These are phyloP conservation scores for Gadus macrocephalus DNA, from an alignment of 2,113 vertebrate genomes.

Conservation along the genomic window DNA sequence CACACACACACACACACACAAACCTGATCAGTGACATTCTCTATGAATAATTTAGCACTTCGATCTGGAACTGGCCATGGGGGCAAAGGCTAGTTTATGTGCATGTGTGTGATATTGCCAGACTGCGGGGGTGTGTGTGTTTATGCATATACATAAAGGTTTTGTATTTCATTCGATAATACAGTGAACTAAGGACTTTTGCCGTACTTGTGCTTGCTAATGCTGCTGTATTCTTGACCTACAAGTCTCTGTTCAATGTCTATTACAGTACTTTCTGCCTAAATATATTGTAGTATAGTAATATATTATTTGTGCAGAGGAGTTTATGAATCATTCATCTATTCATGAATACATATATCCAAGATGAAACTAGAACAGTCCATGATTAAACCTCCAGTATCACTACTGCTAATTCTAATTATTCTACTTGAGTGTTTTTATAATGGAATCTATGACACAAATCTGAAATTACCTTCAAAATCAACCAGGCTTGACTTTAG, in stretches of 20 bases:
- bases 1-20: conserved; percentile 2
- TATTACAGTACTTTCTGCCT: conserved; percentile 15
- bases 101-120: conserved; percentile 5
- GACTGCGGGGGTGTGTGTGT: conserved; percentile 2
- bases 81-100: conserved; percentile 32
- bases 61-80: conserved; percentile 45
- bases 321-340: no score
- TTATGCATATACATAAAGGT: conserved; percentile 14
- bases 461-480: conserved; percentile 6
- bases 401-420: not conserved
- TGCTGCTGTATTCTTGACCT: conserved; percentile 12
- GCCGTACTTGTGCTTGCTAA: conserved; percentile 10
- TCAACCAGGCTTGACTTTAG: conserved; percentile 28
- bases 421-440: not conserved
- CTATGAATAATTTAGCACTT: conserved; percentile 65
- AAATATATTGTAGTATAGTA: no score
- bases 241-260: conserved; percentile 27
- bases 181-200: conserved; percentile 26
- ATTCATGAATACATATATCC: not conserved
- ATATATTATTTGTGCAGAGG: no score
- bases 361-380: no score
- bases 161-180: conserved; percentile 20
- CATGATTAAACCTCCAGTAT: no score
- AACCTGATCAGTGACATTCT: conserved; percentile 24
- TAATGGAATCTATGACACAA: not conserved